phyloP scores from a whole-genome alignment of 2,797 vertebrate species.

The Pipistrellus nathusii region DNA sequence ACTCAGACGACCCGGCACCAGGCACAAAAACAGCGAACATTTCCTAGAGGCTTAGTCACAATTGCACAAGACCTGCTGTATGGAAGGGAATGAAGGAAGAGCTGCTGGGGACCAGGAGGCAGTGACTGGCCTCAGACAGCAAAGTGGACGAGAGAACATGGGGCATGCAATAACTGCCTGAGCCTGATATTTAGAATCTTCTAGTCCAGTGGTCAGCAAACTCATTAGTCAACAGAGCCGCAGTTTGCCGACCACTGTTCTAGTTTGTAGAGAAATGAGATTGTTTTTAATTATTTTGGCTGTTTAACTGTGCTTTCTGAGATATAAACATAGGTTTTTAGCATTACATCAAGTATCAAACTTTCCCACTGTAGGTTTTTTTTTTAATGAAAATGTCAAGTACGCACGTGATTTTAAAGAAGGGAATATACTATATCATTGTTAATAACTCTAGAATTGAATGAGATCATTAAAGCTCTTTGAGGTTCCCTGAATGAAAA shows the following conservation, averaged over 20 bases:
- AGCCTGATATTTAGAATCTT: background rate
- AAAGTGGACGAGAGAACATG: background rate
- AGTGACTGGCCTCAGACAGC: background rate
- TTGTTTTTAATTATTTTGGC: background rate
- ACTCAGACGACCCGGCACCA: background rate
- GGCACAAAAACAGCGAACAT: background rate
- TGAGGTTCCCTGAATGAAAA: background rate
- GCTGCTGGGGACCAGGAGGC: background rate
- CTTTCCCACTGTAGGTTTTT: background rate
- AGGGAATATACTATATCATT: background rate
- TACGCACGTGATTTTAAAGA: background rate
- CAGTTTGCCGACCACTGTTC: too few species aligned
- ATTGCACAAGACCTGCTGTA: background rate
- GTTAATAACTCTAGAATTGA: conserved; percentile 44
- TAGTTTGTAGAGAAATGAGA: background rate
- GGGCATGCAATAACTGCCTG: background rate
- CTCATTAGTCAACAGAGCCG: too few species aligned
- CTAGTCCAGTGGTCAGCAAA: too few species aligned
- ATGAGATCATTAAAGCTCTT: background rate
- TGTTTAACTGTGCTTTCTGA: background rate
- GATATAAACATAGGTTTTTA: background rate
- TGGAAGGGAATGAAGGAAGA: background rate
- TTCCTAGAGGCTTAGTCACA: background rate
- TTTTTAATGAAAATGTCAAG: conserved; percentile 20
- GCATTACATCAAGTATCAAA: background rate